These are phyloP conservation scores for Sinotaia quadrata DNA, from an alignment of 2,888 invertebrate species.

Conservation along the genomic window DNA sequence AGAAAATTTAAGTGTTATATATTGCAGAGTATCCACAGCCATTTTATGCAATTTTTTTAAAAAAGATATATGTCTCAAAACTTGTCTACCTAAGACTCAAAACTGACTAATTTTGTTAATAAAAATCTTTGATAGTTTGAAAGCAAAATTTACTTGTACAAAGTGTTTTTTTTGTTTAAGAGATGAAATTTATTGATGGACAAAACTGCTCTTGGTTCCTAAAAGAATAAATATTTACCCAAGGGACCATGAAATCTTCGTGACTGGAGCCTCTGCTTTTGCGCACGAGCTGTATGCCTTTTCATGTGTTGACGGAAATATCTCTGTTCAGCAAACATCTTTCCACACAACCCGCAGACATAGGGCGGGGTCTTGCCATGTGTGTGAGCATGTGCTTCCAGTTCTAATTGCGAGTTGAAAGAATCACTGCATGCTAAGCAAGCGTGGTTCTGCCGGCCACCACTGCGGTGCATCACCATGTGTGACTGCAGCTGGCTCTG, in stretches of 20 bases:
- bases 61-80: too few species aligned
- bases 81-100: too few species aligned
- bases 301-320: slow-evolving; percentile 43
- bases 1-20: too few species aligned
- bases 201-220: too few species aligned
- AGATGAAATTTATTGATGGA: too few species aligned
- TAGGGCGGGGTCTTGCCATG: slow-evolving; percentile 34
- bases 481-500: slow-evolving; percentile 18
- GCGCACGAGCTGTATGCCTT: slow-evolving; percentile 30
- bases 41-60: too few species aligned
- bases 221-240: neutral
- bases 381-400: slow-evolving; percentile 36
- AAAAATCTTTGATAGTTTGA: too few species aligned
- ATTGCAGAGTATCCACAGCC: too few species aligned
- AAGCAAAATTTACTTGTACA: too few species aligned
- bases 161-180: too few species aligned
- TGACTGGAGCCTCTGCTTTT: slow-evolving; percentile 18
- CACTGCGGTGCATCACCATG: slow-evolving; percentile 6
- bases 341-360: slow-evolving; percentile 44
- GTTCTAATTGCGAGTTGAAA: slow-evolving; percentile 28
- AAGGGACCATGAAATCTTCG: neutral
- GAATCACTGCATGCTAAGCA: slow-evolving; percentile 28
- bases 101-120: too few species aligned
- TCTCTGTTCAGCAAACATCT: slow-evolving; percentile 41
- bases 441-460: neutral